A percentile compares a stretch with the other conserved stretches of the same genome.
Conservation (phyloP, 2,888 invertebrate species). For the Taenaris catops region DNA sequence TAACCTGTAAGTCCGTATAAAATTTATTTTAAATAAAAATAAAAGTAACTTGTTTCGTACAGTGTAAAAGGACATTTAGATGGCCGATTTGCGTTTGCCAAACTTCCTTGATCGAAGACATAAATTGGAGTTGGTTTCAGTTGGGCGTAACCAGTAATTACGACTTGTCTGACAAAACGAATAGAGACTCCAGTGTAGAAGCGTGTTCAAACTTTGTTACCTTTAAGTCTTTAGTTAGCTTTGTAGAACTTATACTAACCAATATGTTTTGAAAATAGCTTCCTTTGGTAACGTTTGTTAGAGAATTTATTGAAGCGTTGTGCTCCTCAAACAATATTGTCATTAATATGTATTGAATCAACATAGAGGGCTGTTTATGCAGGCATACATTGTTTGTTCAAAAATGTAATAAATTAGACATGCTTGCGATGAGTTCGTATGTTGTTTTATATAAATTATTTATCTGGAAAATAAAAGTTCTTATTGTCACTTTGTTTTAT, state of each 20-base stretch:
- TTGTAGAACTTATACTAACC: constrained; percentile 4
- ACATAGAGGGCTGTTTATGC: too few species aligned
- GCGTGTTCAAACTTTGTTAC: constrained; percentile 20
- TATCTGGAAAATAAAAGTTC: too few species aligned
- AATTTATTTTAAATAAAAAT: too few species aligned
- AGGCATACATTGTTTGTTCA: too few species aligned
- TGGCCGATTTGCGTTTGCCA: constrained; percentile 16
- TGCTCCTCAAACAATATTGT: constrained; percentile 4
- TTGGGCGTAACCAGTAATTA: constrained; percentile 21
- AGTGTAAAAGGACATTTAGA: constrained; percentile 3
- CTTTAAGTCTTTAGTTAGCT: constrained; percentile 11
- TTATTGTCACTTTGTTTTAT: too few species aligned
- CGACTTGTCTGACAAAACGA: constrained; percentile 21
- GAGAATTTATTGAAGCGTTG: not conserved
- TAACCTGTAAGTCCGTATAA: too few species aligned
- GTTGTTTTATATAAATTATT: too few species aligned
- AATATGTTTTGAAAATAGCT: constrained; percentile 1
- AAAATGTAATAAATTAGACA: too few species aligned
- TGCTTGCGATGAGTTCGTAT: too few species aligned
- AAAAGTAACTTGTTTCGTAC: not conserved
- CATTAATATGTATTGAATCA: too few species aligned
- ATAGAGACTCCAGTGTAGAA: constrained; percentile 5
- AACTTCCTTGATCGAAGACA: constrained; percentile 24
- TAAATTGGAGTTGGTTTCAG: constrained; percentile 25
- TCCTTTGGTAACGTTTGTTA: constrained; percentile 1